Percentiles rank a stretch among this genome's conserved stretches.
These are phyloP conservation scores for Dolichallabes microphthalmus DNA, from an alignment of 2,113 vertebrate genomes.

Conservation along the genomic window DNA sequence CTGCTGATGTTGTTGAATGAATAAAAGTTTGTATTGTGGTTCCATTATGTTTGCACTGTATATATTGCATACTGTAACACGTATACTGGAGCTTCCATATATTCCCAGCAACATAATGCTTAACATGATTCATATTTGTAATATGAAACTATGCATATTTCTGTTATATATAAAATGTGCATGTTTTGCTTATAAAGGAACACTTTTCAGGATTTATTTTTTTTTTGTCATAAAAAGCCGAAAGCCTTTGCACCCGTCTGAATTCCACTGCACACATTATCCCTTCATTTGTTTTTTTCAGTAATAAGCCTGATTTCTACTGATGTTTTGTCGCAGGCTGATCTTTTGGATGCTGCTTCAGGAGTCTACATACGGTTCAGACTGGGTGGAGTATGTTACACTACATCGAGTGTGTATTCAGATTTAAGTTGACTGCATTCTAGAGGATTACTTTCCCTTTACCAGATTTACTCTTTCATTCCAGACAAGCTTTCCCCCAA, in stretches of 20 bases:
- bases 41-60: neutral
- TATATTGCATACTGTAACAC: neutral
- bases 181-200: neutral
- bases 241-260: neutral
- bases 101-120: neutral
- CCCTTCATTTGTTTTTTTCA: neutral
- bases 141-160: neutral
- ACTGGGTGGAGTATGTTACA: slow-evolving; percentile 69
- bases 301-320: no score
- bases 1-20: neutral
- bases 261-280: neutral
- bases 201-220: neutral
- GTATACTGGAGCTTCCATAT: neutral
- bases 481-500: slow-evolving; percentile 77
- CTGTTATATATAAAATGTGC: neutral
- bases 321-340: slow-evolving; percentile 63
- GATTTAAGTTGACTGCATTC: neutral
- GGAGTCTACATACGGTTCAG: slow-evolving; percentile 73
- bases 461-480: slow-evolving; percentile 28
- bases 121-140: neutral
- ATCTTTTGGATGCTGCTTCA: slow-evolving; percentile 74
- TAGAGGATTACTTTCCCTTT: neutral
- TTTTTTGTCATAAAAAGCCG: neutral
- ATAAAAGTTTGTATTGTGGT: neutral
- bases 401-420: neutral